Evolutionary conservation across 2,888 invertebrate genomes (phyloP).

Genomic region (Tachystola acroxantha): DNA sequence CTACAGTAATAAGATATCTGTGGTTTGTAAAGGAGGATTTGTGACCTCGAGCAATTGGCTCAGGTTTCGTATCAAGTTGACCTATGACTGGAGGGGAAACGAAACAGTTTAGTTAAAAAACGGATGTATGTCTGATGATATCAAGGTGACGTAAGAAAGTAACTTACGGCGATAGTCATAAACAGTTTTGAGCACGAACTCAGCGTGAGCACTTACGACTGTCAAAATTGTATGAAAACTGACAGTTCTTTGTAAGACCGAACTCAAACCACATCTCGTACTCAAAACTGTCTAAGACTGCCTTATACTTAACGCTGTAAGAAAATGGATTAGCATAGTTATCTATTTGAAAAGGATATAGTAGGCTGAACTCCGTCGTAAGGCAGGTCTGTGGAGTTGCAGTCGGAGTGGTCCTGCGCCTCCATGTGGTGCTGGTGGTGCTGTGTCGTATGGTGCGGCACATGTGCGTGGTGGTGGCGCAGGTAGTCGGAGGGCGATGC

Average conservation of each 20-base stretch:
- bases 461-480: constrained; percentile 85
- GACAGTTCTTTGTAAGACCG: too few relatives aligned
- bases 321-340: neutral
- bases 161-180: too few relatives aligned
- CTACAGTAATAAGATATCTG: constrained; percentile 76
- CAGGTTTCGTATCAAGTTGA: constrained; percentile 27
- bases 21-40: constrained; percentile 43
- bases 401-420: constrained; percentile 92
- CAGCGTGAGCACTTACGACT: too few relatives aligned
- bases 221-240: too few relatives aligned
- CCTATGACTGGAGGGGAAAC: neutral
- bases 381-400: constrained; percentile 93
- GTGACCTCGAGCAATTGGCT: constrained; percentile 25
- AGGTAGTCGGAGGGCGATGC: constrained; percentile 88
- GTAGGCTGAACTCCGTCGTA: constrained; percentile 96
- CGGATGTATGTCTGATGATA: too few relatives aligned
- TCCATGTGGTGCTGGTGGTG: constrained; percentile 89
- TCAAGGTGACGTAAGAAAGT: too few relatives aligned
- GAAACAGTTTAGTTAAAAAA: too few relatives aligned
- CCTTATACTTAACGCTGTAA: too few relatives aligned
- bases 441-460: constrained; percentile 87
- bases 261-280: too few relatives aligned
- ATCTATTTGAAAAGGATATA: constrained; percentile 91
- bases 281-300: too few relatives aligned
- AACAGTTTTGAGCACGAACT: too few relatives aligned